A percentile compares a stretch with the other conserved stretches of the same genome.
These are phyloP conservation scores for Episyrphus balteatus DNA, from an alignment of 1,140 invertebrate genomes.

Conservation along the genomic window DNA sequence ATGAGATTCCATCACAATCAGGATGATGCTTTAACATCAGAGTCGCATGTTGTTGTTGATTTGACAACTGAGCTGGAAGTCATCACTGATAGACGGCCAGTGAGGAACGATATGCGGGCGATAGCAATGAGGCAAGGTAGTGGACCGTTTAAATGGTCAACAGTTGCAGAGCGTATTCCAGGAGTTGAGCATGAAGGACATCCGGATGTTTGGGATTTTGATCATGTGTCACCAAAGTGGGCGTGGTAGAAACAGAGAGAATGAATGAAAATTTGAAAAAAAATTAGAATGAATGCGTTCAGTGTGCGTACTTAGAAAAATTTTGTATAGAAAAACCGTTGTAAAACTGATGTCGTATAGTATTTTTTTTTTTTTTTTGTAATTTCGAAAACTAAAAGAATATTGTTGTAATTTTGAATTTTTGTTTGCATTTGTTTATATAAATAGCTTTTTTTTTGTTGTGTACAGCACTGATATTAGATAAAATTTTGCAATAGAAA, in stretches of 20 bases:
- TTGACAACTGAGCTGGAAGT: constrained; percentile 22
- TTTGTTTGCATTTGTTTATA: too few relatives aligned
- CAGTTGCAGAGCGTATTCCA: constrained; percentile 42
- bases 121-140: constrained; percentile 22
- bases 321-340: too few relatives aligned
- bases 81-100: constrained; percentile 26
- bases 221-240: constrained; percentile 43
- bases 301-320: too few relatives aligned
- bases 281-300: too few relatives aligned
- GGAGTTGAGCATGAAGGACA: constrained; percentile 59
- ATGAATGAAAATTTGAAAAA: too few relatives aligned
- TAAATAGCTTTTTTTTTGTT: too few relatives aligned
- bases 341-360: too few relatives aligned
- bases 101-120: constrained; percentile 31
- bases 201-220: constrained; percentile 64
- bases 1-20: constrained; percentile 21
- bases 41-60: constrained; percentile 18
- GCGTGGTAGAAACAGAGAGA: constrained; percentile 33
- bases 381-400: too few relatives aligned
- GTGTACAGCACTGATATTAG: too few relatives aligned
- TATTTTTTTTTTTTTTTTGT: too few relatives aligned
- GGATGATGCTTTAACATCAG: not conserved
- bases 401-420: too few relatives aligned
- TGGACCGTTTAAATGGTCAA: constrained; percentile 61
- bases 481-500: too few relatives aligned